phyloP scores from a whole-genome alignment of 2,888 invertebrate genomes.

The Silvanus unidentatus region DNA sequence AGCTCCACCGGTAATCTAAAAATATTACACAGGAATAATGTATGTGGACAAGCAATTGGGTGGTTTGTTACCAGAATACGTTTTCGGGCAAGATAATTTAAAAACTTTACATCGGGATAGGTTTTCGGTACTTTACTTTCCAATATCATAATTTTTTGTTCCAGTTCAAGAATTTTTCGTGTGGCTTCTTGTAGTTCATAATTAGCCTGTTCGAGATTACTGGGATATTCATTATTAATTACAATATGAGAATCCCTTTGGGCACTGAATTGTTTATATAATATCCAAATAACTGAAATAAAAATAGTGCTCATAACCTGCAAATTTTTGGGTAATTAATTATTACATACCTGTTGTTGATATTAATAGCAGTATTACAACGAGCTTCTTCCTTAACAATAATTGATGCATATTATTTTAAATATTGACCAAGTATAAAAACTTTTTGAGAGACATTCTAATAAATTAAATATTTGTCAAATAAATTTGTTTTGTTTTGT shows the following conservation, averaged over 20 bases:
- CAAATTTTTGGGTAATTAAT: background rate
- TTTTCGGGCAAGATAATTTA: slow-evolving; percentile 87
- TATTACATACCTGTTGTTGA: no score
- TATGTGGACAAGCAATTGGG: background rate
- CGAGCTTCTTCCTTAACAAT: no score
- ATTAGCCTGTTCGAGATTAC: slow-evolving; percentile 27
- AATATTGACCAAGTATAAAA: no score
- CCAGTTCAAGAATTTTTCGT: slow-evolving; percentile 59
- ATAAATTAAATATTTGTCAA: no score
- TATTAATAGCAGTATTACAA: no score
- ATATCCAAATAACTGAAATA: slow-evolving; percentile 17
- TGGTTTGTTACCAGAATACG: slow-evolving; percentile 71
- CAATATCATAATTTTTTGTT: slow-evolving; percentile 64
- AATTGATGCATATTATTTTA: no score
- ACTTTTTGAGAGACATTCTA: no score
- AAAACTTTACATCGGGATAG: slow-evolving; percentile 85
- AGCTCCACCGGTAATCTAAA: slow-evolving; percentile 88
- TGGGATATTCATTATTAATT: background rate
- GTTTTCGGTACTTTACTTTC: slow-evolving; percentile 73
- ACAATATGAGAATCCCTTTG: slow-evolving; percentile 21
- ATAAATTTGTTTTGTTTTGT: slow-evolving; percentile 6
- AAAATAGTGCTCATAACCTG: slow-evolving; percentile 7
- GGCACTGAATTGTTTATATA: slow-evolving; percentile 33
- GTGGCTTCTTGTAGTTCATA: slow-evolving; percentile 54
- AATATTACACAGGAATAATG: slow-evolving; percentile 12